Evolutionary conservation across 2,797 vertebrate species (phyloP).

Genomic region (Tragopan temminckii): DNA sequence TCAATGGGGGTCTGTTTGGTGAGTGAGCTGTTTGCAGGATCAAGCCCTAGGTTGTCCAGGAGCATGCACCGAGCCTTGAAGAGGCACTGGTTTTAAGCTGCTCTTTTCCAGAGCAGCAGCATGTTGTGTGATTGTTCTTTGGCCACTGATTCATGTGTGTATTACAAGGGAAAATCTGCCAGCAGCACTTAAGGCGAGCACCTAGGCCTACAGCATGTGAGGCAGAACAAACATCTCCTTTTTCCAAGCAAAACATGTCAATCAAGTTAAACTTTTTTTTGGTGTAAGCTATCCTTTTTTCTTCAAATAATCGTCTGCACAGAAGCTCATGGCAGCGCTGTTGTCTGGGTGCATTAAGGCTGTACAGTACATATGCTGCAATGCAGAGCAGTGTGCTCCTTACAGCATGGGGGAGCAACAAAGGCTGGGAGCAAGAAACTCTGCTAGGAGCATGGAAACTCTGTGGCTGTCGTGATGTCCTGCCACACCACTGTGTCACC

Average conservation of each 20-base stretch:
- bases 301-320: background rate
- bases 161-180: background rate
- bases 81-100: background rate
- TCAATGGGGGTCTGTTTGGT: background rate
- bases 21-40: background rate
- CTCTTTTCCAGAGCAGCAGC: background rate
- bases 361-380: fast-evolving
- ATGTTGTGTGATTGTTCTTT: background rate
- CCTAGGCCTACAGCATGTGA: background rate
- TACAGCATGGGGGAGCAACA: background rate
- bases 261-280: background rate
- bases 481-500: background rate
- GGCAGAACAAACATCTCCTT: background rate
- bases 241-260: slow-evolving; percentile 24
- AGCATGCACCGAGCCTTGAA: background rate
- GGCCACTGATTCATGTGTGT: background rate
- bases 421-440: background rate
- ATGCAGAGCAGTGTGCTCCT: fast-evolving
- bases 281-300: background rate
- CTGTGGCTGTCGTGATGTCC: background rate
- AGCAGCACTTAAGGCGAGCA: background rate
- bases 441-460: background rate
- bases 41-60: background rate
- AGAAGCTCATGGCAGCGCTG: background rate
- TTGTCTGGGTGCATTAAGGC: background rate